Evolutionary conservation across 2,797 vertebrate species (phyloP), one percentile per base, ranked within the genome.

Genomic region (Alectoris magna): DNA sequence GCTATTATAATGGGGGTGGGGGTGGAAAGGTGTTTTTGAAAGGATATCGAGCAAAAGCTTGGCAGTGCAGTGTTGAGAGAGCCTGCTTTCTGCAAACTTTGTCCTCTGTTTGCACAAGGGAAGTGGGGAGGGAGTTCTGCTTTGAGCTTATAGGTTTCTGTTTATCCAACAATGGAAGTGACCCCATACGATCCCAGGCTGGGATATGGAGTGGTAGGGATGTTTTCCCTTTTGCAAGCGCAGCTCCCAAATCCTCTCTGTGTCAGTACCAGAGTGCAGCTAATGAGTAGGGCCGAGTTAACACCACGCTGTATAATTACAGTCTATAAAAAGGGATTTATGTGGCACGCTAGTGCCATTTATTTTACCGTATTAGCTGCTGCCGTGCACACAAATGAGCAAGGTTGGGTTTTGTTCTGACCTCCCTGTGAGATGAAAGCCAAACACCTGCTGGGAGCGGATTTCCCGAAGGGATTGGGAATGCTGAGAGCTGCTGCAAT

Each of bases 31-130:
- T 18, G 2, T 29, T 62, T 88, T 34, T 3, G 8, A 70, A 70
- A 55, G 78, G 75, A 11, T 10, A 4, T 5, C 0, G 3, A 74
- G 88, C 26, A 55, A 36, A 68, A 69, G 14, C 62, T 48, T 2
- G 0, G 62, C 21, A 11, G 8, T 63, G 11, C 7, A 0, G 12
- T 62, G 16, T 6, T 27, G 43, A 80, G 60, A 43, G 84, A 1
- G 4, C 64, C 71, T 1, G 4, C n/a, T 10, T 8, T 11, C 15
- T 3, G 8, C 46, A 14, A 22, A 11, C 36, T 5, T 24, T 5
- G 0, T 14, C 44, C 16, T 34, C 27, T 5, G 11, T 14, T 4
- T 18, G 9, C 2, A 21, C 16, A 2, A 14, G 56, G 23, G 2
- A 12, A 15, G 21, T 5, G 0, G 15, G 59, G 27, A 38, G 69